Evolutionary conservation across 1,140 invertebrate genomes (phyloP), one percentile per base, ranked within the genome.

Genomic region (Subanguina moxae): DNA sequence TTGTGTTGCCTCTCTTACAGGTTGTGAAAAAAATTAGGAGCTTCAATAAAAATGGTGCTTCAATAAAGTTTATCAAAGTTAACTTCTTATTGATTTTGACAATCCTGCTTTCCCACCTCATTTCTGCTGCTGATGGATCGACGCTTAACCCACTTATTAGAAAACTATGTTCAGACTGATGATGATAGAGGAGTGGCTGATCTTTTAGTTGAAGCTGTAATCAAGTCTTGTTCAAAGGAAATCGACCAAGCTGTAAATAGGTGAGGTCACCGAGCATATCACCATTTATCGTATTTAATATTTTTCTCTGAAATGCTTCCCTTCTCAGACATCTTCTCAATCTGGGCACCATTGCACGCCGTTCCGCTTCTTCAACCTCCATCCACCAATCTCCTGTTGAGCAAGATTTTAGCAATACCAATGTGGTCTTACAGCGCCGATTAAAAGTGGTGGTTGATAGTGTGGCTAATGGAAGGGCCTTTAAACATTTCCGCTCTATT

Each of bases 141-240:
- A 5, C 19, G 19, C 21, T 64, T 65, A 1, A 52, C 48, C 8
- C n/a, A 65, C 45, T 28, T 65, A 57, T 57, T 65, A 30, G 1
- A 21, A 17, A 17, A 25, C 21, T 65, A 57, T 65, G 21, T 65
- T 17, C 64, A 32, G 11, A 65, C 64, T 64, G 64, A 65, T 21
- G 17, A 19, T 32, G 48, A 42, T 32, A 17, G 19, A 38, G 27
- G 42, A 19, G 27, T 65, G 64, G 43, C 30, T 21, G 59, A 65
- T 19, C 23, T 21, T n/a, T 23, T 65, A 46, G 58, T 15, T 15
- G 64, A 58, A 19, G 64, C 27, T 64, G 43, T 52, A 17, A 28
- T 42, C 30, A 42, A 64, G 28, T 38, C 43, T 38, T 57, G 3
- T 23, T 8, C 8, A 28, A n/a, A 21, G 1, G 48, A 65, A 21